Base-by-base conservation (phyloP, 2,888 invertebrate genomes). In the Trachelus iudaicus region DNA sequence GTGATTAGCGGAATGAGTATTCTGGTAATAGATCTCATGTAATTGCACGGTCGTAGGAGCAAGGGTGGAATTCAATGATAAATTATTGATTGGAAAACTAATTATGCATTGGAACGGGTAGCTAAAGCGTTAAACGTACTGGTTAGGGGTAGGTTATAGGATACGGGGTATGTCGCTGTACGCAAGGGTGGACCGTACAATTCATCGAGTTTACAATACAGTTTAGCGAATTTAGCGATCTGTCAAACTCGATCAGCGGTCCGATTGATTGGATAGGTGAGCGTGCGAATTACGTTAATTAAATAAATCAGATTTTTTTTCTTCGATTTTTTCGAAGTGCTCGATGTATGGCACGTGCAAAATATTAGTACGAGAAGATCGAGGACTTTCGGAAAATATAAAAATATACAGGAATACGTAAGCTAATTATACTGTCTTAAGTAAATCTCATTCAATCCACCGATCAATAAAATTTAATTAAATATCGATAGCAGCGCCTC, bases 371-470 rank as follows among this genome's bases (percentile, higher is more conserved):
- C 69, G 69, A 3, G 4, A 15, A n/a, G 12, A 13, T 69, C 69
- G 30, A 33, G 4, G 11, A 33, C 0, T 69, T 30, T 69, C n/a
- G 69, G 11, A 6, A 69, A 69, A 15, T 30, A 30, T 33, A n/a
- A n/a, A n/a, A n/a, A n/a, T n/a, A n/a, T 30, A 79, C 69, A 73
- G 30, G 75, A 15, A 76, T 76, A 33, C 23, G 11, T 35, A 77
- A 37, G 15, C 68, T 11, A 69, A 74, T 31, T 76, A 78, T 76
- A 34, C 33, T n/a, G 34, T 37, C 73, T 40, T 33, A 6, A 6
- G 6, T 40, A 6, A 40, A 40, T 40, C 40, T 4, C 15, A 40
- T 69, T 31, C 1, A 69, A 69, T n/a, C 30, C 30, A 33, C n/a
- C n/a, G 30, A 15, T 31, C 6, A 13, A 13, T 6, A 0, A 13